Percentiles rank a stretch among this genome's conserved stretches.
Evolutionary conservation across 2,888 invertebrate species (phyloP).

Genomic region (Metalampra italica): DNA sequence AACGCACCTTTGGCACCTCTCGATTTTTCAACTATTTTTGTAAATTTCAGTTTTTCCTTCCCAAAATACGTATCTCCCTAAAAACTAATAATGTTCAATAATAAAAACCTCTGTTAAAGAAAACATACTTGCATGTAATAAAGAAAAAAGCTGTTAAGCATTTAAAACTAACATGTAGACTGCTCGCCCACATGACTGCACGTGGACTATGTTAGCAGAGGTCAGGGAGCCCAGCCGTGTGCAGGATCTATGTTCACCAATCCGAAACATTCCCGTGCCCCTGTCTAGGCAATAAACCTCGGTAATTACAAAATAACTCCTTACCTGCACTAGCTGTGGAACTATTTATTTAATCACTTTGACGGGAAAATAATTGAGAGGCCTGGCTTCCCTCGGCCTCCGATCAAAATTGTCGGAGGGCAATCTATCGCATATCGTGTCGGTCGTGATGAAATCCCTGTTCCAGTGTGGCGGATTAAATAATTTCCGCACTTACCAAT

Average conservation of each 20-base stretch:
- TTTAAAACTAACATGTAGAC: too few relatives aligned
- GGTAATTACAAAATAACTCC: constrained; percentile 74
- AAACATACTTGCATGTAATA: too few relatives aligned
- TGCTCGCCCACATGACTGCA: background rate
- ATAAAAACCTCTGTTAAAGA: background rate
- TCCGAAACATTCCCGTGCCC: constrained; percentile 56
- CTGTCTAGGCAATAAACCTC: constrained; percentile 64
- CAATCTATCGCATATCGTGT: constrained; percentile 56
- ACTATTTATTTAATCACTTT: constrained; percentile 78
- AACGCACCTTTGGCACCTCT: too few relatives aligned
- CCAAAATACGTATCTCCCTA: too few relatives aligned
- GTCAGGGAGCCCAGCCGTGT: constrained; percentile 35
- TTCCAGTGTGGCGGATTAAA: constrained; percentile 41
- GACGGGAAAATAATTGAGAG: constrained; percentile 71
- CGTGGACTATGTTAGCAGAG: constrained; percentile 18
- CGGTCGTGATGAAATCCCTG: constrained; percentile 38
- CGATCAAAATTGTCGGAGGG: constrained; percentile 56
- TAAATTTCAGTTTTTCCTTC: too few relatives aligned
- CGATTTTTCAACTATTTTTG: too few relatives aligned
- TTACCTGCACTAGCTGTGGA: constrained; percentile 47
- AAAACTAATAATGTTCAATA: too few relatives aligned
- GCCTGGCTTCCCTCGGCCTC: constrained; percentile 38
- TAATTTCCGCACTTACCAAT: constrained; percentile 45
- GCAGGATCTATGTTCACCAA: constrained; percentile 27
- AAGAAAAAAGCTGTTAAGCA: too few relatives aligned